Evolutionary conservation across 2,888 invertebrate genomes (phyloP).

Genomic region (Calameuta pallipes): DNA sequence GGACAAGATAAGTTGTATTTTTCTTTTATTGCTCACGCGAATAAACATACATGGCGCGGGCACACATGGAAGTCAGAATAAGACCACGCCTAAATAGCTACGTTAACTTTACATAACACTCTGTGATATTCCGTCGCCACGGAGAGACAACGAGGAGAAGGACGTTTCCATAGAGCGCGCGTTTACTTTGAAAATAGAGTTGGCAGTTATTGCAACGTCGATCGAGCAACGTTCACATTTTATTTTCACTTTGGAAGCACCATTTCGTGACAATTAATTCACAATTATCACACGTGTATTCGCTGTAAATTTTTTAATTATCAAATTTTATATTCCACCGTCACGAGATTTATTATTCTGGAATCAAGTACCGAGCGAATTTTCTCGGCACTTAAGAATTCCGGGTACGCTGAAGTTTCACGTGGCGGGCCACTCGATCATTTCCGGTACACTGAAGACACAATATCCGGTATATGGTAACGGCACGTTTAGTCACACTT

Average conservation of each 20-base stretch:
- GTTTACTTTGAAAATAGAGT: background rate
- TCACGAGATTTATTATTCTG: background rate
- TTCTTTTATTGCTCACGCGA: background rate
- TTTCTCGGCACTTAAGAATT: background rate
- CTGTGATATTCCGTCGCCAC: background rate
- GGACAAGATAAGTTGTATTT: background rate
- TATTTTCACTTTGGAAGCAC: background rate
- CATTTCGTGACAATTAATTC: background rate
- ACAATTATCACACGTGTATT: background rate
- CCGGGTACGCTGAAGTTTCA: background rate
- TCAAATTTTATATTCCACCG: background rate
- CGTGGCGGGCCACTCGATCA: background rate
- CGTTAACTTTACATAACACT: background rate
- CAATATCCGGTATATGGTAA: background rate
- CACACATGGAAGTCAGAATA: background rate
- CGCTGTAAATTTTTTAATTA: background rate
- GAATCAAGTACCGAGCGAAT: background rate
- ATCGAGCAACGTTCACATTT: background rate
- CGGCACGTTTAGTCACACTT: background rate
- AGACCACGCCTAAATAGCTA: background rate
- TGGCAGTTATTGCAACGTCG: background rate
- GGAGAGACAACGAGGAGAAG: background rate
- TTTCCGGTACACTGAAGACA: background rate
- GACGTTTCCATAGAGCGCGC: background rate
- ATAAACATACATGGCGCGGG: background rate